Evolutionary conservation across 2,113 vertebrate genomes (phyloP).

Genomic region (Neolamprologus cancellatus): DNA sequence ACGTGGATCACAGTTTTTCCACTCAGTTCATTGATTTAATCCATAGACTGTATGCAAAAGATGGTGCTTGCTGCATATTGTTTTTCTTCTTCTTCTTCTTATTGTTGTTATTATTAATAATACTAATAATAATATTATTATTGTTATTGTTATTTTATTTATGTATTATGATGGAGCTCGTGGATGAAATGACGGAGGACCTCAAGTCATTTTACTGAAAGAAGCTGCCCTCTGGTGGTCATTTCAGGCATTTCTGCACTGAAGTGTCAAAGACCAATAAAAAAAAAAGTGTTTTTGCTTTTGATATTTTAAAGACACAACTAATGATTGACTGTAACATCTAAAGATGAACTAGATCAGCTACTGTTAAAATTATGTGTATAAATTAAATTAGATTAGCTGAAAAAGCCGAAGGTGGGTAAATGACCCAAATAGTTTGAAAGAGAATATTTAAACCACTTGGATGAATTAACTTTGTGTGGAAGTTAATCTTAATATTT

Average conservation of each 20-base stretch:
- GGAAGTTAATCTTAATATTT: not conserved
- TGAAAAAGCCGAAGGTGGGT: not conserved
- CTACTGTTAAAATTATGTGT: fast-evolving
- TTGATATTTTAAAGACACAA: not conserved
- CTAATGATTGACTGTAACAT: not conserved
- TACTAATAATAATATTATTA: not conserved
- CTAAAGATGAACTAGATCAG: not conserved
- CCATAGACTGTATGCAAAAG: not conserved
- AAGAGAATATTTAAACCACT: not conserved
- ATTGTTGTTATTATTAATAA: fast-evolving
- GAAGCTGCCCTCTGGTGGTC: not conserved
- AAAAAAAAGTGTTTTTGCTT: fast-evolving
- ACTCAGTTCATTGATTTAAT: not conserved
- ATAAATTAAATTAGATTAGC: not conserved
- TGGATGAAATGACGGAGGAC: fast-evolving
- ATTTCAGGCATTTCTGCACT: not conserved
- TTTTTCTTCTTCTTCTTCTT: fast-evolving
- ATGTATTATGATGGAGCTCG: fast-evolving
- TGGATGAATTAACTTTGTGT: not conserved
- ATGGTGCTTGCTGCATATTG: not conserved
- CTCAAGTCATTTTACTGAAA: not conserved
- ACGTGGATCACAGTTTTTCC: not conserved
- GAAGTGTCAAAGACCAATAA: fast-evolving
- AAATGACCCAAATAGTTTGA: fast-evolving
- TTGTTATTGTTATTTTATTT: fast-evolving